Percentiles rank a stretch among this genome's conserved stretches.
Evolutionary conservation across 1,140 invertebrate genomes (phyloP).

Genomic region (Conopomorpha cramerella): DNA sequence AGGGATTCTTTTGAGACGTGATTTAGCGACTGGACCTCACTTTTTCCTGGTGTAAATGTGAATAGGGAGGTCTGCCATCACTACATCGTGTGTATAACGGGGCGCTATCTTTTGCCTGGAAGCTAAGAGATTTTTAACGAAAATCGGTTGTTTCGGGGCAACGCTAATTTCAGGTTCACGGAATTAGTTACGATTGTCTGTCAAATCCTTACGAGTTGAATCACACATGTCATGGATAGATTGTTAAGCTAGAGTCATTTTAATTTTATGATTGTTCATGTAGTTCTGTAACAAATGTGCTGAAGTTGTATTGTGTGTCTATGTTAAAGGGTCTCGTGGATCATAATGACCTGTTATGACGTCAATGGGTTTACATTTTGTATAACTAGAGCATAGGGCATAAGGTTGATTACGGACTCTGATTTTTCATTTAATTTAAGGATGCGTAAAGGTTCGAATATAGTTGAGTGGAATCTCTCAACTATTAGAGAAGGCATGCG

Average conservation of each 20-base stretch:
- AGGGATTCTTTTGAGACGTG: too few species aligned
- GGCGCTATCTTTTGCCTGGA: constrained; percentile 8
- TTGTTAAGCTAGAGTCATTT: too few species aligned
- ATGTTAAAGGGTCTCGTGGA: constrained; percentile 2
- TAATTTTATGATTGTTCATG: too few species aligned
- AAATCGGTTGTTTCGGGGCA: constrained; percentile 8
- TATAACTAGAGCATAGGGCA: constrained; percentile 11
- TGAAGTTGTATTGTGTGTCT: too few species aligned
- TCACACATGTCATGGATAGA: not conserved
- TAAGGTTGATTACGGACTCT: constrained; percentile 6
- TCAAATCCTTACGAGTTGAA: not conserved
- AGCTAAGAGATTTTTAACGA: constrained; percentile 7
- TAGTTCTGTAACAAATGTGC: not conserved
- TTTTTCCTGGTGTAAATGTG: too few species aligned
- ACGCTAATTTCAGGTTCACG: constrained; percentile 9
- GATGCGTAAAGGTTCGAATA: constrained; percentile 10
- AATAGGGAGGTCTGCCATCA: too few species aligned
- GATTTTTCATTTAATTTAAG: constrained; percentile 6
- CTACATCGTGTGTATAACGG: too few species aligned
- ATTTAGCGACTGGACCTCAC: too few species aligned
- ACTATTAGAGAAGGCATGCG: too few species aligned
- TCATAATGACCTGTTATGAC: constrained; percentile 5
- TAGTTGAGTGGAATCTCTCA: too few species aligned
- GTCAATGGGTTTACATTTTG: constrained; percentile 7
- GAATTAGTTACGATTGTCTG: constrained; percentile 5